phyloP scores from a whole-genome alignment of 2,113 vertebrate species.

The Thalassoma bifasciatum region DNA sequence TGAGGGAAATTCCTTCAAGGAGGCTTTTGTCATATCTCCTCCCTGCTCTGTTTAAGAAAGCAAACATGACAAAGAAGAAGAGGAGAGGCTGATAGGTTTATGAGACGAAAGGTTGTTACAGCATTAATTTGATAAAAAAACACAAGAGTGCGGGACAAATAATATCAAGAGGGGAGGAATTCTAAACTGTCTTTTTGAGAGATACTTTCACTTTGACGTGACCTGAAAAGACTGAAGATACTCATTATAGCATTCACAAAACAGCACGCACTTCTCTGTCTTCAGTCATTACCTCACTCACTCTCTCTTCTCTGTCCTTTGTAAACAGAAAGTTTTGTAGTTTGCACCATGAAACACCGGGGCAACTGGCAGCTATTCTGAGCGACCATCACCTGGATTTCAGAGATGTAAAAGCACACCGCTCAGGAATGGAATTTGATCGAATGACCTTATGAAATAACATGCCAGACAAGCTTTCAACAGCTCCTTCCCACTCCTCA shows the following conservation, averaged over 20 bases:
- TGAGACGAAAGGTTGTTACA: slow-evolving; percentile 26
- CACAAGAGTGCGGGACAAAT: not conserved
- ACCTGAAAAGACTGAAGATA: no score
- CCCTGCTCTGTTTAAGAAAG: slow-evolving; percentile 31
- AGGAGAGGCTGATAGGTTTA: slow-evolving; percentile 6
- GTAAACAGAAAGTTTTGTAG: slow-evolving; percentile 53
- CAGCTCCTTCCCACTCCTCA: slow-evolving; percentile 53
- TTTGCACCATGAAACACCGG: slow-evolving; percentile 60
- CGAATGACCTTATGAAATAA: slow-evolving; percentile 61
- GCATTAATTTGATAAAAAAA: not conserved
- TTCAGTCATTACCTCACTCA: not conserved
- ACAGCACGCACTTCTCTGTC: slow-evolving; percentile 7
- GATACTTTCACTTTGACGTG: not conserved
- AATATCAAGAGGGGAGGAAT: not conserved
- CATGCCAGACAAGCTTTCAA: slow-evolving; percentile 46
- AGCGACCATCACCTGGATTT: slow-evolving; percentile 69
- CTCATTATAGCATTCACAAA: not conserved
- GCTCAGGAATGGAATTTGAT: slow-evolving; percentile 52
- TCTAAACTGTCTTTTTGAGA: slow-evolving; percentile 25
- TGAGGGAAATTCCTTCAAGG: slow-evolving; percentile 63
- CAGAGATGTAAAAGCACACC: slow-evolving; percentile 65
- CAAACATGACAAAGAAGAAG: slow-evolving; percentile 28
- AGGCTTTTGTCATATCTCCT: slow-evolving; percentile 44
- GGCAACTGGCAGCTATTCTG: slow-evolving; percentile 84
- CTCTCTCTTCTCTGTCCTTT: not conserved